Evolutionary conservation across 2,113 vertebrate genomes (phyloP), one percentile per base, ranked within the genome.

Genomic region (Nothoprocta perdicaria): DNA sequence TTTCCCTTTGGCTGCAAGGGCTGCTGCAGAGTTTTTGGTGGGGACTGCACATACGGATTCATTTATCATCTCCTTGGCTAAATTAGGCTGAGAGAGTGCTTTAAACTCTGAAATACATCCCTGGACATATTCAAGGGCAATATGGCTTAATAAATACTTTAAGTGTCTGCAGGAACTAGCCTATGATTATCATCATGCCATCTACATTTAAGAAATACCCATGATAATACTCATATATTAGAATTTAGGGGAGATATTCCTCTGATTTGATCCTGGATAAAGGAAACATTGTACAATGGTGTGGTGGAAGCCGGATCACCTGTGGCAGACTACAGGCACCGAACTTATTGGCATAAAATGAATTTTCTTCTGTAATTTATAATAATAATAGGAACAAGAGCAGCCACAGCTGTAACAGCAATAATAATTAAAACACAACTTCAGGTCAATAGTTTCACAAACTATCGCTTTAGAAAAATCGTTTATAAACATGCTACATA

Each of bases 301-400:
- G 60, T 55, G 46, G 31, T 48, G 63, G 55, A 87, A 91, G 15
- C 82, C 1, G 5, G 46, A 81, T 45, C 24, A 79, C 62, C 41
- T 83, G n/a, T 69, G 65, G 72, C 18, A 73, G 50, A 62, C 68
- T 74, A 55, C 18, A 87, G 50, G 41, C 50, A 82, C 57, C 58
- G 19, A 8, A 84, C 15, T 4, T 45, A 91, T 89, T 92, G 83
- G 55, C 75, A 94, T 84, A 85, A 85, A 80, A 26, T 45, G 38
- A 74, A 87, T 93, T 89, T 96, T 85, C 45, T 82, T 89, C 73
- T 71, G 19, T 80, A 72, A 92, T 69, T 82, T 76, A 66, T 14
- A 91, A 53, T 27, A 86, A 61, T 43, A 87, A 26, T 26, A 77
- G 80, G 50, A 91, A 57, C 33, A 94, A 53, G 55, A 89, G 41